Base-by-base conservation (phyloP, 2,113 vertebrate species). In the Nymphicus hollandicus region DNA sequence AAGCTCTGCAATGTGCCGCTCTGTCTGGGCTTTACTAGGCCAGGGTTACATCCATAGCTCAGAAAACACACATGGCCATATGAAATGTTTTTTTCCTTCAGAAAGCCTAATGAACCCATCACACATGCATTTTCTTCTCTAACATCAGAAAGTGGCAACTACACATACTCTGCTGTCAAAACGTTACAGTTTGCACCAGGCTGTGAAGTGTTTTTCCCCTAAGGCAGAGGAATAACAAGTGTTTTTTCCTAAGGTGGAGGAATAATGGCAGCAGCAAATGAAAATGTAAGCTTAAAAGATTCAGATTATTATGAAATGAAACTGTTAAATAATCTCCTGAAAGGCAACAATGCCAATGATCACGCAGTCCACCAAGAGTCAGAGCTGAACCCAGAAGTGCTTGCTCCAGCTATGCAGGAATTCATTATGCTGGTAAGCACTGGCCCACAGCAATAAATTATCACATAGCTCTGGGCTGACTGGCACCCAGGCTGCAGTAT, bases 1-100 rank as follows among this genome's bases (percentile, higher is more conserved):
- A 27, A 64, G 4, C 19, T 88, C n/a, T 64, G 27, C 17, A 55
- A 33, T 0, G 0, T 49, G 27, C 25, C 52, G 17, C 35, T 13
- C 47, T 72, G 29, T 33, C 44, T 19, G 24, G 79, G 8, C 52
- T 82, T 79, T 69, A 80, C 27, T 39, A 55, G 33, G 10, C 49
- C 49, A 77, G 13, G 5, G 55, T 28, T 47, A 83, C 35, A 88
- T 18, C 19, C 37, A 60, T 4, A 65, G 41, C 49, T 35, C 58
- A 73, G 41, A 44, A 86, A 80, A 47, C 11, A 61, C 37, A n/a
- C 0, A 1, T 2, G 1, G 31, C 19, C 52, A 66, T 2, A 7
- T 58, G 53, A 44, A 37, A 33, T 1, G 33, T 6, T 10, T 8
- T 50, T 77, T 91, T 72, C 35, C 37, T 46, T 76, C 52, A 68